Percentiles rank a stretch among this genome's conserved stretches.
Conservation (phyloP, 2,888 invertebrate genomes). For the Melanchra persicariae region DNA sequence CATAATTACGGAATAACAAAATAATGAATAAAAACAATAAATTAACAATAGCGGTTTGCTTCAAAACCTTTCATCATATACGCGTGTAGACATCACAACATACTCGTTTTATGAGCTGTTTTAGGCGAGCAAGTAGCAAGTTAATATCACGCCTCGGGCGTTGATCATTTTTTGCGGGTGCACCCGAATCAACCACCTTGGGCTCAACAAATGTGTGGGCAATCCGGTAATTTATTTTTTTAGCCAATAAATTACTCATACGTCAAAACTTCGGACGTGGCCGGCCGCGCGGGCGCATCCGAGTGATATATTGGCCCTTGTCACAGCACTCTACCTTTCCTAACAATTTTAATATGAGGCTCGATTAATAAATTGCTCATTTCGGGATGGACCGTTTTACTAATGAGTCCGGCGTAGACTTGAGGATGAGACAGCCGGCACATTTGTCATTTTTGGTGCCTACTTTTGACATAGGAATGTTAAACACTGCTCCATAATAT, state of each 20-base stretch:
- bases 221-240: constrained; percentile 90
- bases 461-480: constrained; percentile 24
- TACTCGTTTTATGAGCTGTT: constrained; percentile 61
- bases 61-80: constrained; percentile 6
- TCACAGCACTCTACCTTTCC: constrained; percentile 85
- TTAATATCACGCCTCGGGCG: constrained; percentile 80
- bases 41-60: constrained; percentile 8
- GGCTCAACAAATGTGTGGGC: constrained; percentile 88
- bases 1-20: not conserved
- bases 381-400: constrained; percentile 77
- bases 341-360: constrained; percentile 81
- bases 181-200: constrained; percentile 90
- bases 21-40: constrained; percentile 6
- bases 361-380: constrained; percentile 84
- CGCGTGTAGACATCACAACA: constrained; percentile 31
- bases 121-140: constrained; percentile 79
- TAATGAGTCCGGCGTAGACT: constrained; percentile 74
- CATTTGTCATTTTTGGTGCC: constrained; percentile 45
- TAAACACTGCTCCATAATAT: not conserved
- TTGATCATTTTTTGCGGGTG: constrained; percentile 86
- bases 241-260: constrained; percentile 90
- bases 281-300: constrained; percentile 74
- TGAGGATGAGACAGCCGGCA: constrained; percentile 50
- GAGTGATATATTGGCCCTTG: constrained; percentile 89
- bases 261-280: constrained; percentile 87